Conservation (phyloP, 1,140 invertebrate species). For the Pollicipes pollicipes region DNA sequence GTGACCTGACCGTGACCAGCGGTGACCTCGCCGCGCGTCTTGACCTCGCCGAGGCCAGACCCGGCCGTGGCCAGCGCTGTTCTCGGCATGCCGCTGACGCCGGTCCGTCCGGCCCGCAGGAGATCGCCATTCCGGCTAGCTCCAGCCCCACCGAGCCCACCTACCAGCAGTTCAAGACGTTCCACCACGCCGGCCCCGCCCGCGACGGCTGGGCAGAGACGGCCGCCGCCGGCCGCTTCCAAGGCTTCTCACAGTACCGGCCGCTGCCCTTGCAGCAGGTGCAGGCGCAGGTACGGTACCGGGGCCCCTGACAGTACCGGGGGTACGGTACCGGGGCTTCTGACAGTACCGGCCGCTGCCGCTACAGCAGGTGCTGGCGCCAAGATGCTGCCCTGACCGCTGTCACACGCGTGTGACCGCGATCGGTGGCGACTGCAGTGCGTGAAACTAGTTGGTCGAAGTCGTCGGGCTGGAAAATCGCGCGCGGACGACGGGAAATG, state of each 20-base stretch:
- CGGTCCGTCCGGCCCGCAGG: slow-evolving; percentile 11
- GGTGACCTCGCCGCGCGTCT: no score
- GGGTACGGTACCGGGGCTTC: slow-evolving; percentile 2
- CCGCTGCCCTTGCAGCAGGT: slow-evolving; percentile 11
- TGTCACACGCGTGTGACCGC: no score
- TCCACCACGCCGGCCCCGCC: not conserved
- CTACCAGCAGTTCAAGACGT: not conserved
- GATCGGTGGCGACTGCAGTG: no score
- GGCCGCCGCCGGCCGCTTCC: not conserved
- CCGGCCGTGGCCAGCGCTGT: no score
- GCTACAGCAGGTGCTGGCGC: slow-evolving; percentile 9
- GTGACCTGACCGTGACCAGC: no score
- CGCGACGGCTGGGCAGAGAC: not conserved
- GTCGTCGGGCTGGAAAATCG: no score
- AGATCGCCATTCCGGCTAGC: slow-evolving; percentile 7
- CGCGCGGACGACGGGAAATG: no score
- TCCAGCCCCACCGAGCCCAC: slow-evolving; percentile 2
- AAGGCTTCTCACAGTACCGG: not conserved
- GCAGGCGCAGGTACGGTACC: slow-evolving; percentile 8
- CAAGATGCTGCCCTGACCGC: no score
- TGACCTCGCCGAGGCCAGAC: no score
- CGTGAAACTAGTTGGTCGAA: no score
- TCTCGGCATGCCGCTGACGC: no score
- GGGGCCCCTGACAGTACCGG: no score
- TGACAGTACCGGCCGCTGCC: slow-evolving; percentile 1